phyloP scores from a whole-genome alignment of 2,797 vertebrate species.

The Malacoraja senta region DNA sequence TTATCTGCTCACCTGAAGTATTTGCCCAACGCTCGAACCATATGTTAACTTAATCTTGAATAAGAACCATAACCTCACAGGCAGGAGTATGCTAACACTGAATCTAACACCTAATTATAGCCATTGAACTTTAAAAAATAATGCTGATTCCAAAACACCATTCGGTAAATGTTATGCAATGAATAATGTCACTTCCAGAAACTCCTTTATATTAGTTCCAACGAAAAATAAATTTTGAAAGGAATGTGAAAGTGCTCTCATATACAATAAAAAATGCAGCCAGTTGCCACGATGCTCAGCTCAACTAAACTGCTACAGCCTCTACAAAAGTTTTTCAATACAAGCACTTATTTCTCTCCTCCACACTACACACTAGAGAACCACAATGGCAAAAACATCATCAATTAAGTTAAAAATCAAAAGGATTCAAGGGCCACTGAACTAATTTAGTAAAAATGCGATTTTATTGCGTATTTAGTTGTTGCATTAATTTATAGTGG shows the following conservation, averaged over 20 bases:
- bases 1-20: background rate
- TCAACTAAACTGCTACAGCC: background rate
- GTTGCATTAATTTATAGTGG: background rate
- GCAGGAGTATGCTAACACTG: background rate
- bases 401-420: background rate
- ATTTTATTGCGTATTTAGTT: background rate
- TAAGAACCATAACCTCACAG: background rate
- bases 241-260: background rate
- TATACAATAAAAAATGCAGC: background rate
- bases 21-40: background rate
- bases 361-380: background rate
- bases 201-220: background rate
- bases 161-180: background rate
- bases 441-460: background rate
- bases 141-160: background rate
- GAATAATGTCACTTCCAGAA: background rate
- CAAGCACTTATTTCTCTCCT: background rate
- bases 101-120: background rate
- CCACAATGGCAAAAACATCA: background rate
- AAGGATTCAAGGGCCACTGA: background rate
- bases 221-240: background rate
- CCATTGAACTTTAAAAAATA: background rate
- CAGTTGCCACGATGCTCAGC: background rate
- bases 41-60: background rate
- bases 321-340: background rate